Evolutionary conservation across 2,888 invertebrate species (phyloP).

Genomic region (Lepetodrilus schrolli): DNA sequence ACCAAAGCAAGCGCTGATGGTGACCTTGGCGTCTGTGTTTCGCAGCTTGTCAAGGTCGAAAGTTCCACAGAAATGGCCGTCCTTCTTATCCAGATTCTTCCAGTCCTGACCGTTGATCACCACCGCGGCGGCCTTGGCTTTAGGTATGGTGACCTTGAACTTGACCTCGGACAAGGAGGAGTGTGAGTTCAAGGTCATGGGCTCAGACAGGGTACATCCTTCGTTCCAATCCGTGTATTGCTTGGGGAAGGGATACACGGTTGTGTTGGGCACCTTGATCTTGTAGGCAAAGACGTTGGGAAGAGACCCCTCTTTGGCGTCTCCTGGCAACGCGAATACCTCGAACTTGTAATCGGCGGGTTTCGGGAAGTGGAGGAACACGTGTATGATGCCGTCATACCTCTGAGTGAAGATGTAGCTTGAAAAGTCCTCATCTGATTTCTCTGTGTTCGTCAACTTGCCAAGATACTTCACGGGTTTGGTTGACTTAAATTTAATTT

Average conservation of each 20-base stretch:
- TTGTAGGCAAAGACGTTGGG: constrained; percentile 72
- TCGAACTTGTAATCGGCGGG: constrained; percentile 70
- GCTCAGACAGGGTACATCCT: constrained; percentile 67
- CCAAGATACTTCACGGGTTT: constrained; percentile 58
- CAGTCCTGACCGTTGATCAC: constrained; percentile 66
- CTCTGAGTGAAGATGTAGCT: constrained; percentile 66
- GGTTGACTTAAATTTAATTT: constrained; percentile 56
- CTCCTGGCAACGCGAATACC: constrained; percentile 63
- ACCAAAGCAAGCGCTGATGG: constrained; percentile 71
- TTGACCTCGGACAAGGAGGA: constrained; percentile 45
- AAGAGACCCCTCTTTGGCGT: constrained; percentile 65
- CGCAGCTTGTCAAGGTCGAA: constrained; percentile 53
- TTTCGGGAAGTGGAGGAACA: constrained; percentile 52
- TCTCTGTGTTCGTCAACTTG: constrained; percentile 49
- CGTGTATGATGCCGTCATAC: constrained; percentile 49
- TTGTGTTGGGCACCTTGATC: constrained; percentile 53
- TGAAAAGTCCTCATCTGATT: constrained; percentile 50
- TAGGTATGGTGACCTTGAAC: constrained; percentile 66
- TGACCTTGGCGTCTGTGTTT: constrained; percentile 65
- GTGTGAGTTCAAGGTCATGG: constrained; percentile 57
- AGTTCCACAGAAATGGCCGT: constrained; percentile 66
- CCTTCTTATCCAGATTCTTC: constrained; percentile 67
- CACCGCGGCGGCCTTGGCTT: constrained; percentile 66
- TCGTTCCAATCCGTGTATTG: constrained; percentile 73
- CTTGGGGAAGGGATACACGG: constrained; percentile 65